These are phyloP conservation scores for Stegophylla sp. DNA, from an alignment of 2,888 invertebrate genomes.

Conservation along the genomic window DNA sequence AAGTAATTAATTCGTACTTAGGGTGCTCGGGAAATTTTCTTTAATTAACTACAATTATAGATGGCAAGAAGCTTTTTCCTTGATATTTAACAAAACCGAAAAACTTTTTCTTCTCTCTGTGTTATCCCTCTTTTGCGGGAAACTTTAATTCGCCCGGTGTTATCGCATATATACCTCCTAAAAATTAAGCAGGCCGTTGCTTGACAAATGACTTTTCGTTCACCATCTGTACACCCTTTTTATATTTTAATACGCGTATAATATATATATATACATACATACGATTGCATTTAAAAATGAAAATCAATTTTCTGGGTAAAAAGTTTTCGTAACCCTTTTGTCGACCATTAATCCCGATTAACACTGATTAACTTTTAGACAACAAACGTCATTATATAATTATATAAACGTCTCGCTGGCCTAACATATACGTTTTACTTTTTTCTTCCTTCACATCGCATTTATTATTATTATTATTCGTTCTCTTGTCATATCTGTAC, in stretches of 20 bases:
- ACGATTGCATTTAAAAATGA: constrained; percentile 50
- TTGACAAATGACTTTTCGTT: constrained; percentile 59
- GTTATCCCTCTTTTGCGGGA: constrained; percentile 2
- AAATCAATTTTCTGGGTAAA: constrained; percentile 58
- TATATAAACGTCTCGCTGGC: constrained; percentile 45
- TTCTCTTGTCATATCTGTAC: neutral
- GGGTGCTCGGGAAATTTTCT: constrained; percentile 57
- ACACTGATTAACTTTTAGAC: constrained; percentile 59
- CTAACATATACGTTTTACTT: constrained; percentile 4
- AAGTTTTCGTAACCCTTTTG: constrained; percentile 47
- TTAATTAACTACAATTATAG: constrained; percentile 59
- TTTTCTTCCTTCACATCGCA: neutral
- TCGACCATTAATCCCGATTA: constrained; percentile 58
- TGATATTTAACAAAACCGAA: constrained; percentile 57
- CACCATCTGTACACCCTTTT: constrained; percentile 58
- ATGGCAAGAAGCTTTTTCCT: constrained; percentile 57
- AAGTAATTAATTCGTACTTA: constrained; percentile 59
- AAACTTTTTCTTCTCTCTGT: constrained; percentile 42
- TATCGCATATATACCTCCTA: constrained; percentile 51
- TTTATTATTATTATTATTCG: constrained; percentile 1
- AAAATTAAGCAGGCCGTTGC: constrained; percentile 54
- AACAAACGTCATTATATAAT: constrained; percentile 56
- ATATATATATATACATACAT: constrained; percentile 8
- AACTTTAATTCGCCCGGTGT: constrained; percentile 59
- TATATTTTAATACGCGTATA: constrained; percentile 31